A percentile compares a stretch with the other conserved stretches of the same genome.
These are phyloP conservation scores for Chymomyza procnemis DNA, from an alignment of 2,888 invertebrate genomes.

Conservation along the genomic window DNA sequence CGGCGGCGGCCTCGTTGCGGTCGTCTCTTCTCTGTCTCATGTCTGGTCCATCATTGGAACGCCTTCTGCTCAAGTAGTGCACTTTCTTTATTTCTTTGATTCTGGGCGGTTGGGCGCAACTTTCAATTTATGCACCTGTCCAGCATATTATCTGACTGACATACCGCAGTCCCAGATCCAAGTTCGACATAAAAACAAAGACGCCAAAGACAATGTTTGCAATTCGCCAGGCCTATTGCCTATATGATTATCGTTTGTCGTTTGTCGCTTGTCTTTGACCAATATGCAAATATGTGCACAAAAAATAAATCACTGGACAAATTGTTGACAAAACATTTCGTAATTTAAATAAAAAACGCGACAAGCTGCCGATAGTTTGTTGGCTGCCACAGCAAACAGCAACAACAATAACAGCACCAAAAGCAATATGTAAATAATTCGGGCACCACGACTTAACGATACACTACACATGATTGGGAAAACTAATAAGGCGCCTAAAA, in stretches of 20 bases:
- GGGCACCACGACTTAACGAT: conserved; percentile 4
- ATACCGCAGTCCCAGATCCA: conserved; percentile 32
- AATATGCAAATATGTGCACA: not conserved
- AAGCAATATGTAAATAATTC: conserved; percentile 24
- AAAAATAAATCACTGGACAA: conserved; percentile 66
- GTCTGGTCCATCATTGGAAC: not conserved
- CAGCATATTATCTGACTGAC: conserved; percentile 59
- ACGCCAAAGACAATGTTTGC: conserved; percentile 27
- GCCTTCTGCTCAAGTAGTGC: not conserved
- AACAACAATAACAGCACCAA: conserved; percentile 20
- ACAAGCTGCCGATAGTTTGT: conserved; percentile 56
- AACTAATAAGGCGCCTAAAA: too few species aligned
- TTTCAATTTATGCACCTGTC: conserved; percentile 71
- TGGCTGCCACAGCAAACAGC: conserved; percentile 40
- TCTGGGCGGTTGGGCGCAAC: conserved; percentile 60
- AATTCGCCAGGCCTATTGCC: conserved; percentile 1
- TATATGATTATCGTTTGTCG: not conserved
- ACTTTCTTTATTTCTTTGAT: conserved; percentile 37
- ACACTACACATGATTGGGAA: not conserved
- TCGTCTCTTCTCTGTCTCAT: not conserved
- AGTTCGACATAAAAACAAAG: conserved; percentile 7
- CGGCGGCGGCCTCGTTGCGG: too few species aligned
- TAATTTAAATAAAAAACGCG: conserved; percentile 64
- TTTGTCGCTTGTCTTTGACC: not conserved
- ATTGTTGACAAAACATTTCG: conserved; percentile 72